Evolutionary conservation across 2,797 vertebrate genomes (phyloP).

Genomic region (Cottoperca gobio): DNA sequence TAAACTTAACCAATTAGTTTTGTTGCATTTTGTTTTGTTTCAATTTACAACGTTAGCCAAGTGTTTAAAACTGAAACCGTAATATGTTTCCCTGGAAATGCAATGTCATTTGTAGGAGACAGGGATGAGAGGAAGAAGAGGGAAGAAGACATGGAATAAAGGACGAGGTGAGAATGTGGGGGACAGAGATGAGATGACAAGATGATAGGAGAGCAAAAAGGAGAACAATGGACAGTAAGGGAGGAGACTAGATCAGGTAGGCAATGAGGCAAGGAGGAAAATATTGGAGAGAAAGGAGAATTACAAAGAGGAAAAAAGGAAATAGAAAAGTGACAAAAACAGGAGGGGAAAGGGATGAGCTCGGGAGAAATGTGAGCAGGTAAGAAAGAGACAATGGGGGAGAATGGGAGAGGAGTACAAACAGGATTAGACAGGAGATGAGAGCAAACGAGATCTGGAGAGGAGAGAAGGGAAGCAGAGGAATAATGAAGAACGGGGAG

Average conservation of each 20-base stretch:
- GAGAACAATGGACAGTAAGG: too few relatives aligned
- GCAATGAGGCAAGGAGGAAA: neutral
- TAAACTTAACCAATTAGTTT: too few relatives aligned
- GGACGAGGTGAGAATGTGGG: neutral
- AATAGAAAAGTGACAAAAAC: neutral
- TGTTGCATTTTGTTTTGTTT: too few relatives aligned
- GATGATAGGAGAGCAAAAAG: neutral
- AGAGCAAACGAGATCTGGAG: constrained; percentile 16
- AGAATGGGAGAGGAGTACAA: constrained; percentile 16
- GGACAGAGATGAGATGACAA: neutral
- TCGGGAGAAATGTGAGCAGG: constrained; percentile 15
- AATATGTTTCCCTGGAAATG: too few relatives aligned
- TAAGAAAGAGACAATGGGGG: constrained; percentile 1
- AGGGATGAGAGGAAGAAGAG: neutral
- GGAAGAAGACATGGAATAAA: neutral
- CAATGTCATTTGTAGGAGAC: too few relatives aligned
- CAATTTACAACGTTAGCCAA: too few relatives aligned
- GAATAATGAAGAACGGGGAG: constrained; percentile 15
- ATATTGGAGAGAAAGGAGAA: neutral
- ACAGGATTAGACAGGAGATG: constrained; percentile 47
- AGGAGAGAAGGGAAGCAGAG: neutral
- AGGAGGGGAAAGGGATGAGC: neutral
- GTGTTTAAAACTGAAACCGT: too few relatives aligned
- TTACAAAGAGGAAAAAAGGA: neutral
- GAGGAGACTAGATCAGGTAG: neutral